Conservation (phyloP, 2,797 vertebrate species). For the Sebastes vulpes region DNA sequence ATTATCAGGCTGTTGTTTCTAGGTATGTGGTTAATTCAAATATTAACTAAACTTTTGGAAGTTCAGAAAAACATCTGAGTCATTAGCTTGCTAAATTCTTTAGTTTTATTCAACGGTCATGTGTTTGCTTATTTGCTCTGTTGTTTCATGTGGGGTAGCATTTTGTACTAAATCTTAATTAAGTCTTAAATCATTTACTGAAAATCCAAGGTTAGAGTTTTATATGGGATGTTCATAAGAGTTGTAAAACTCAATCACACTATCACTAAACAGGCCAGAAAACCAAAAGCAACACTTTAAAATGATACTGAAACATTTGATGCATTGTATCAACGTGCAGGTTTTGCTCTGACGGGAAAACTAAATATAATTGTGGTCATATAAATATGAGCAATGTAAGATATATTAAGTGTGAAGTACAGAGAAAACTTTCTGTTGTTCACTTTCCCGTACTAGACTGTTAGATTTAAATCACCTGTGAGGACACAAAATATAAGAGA, state of each 20-base stretch:
- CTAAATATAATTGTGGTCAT: neutral
- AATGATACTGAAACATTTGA: neutral
- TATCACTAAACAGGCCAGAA: neutral
- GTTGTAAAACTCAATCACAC: neutral
- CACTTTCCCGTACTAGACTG: constrained; percentile 18
- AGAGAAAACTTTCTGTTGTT: constrained; percentile 22
- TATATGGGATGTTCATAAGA: neutral
- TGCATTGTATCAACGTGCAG: neutral
- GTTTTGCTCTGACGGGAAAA: neutral
- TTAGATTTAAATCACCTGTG: constrained; percentile 32
- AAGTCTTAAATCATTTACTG: too few species aligned
- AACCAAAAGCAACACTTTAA: neutral
- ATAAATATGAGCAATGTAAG: neutral
- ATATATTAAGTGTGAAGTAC: neutral
- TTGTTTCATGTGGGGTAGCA: neutral
- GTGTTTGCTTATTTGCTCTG: neutral
- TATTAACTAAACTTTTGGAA: neutral
- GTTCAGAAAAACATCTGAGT: neutral
- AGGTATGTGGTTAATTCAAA: neutral
- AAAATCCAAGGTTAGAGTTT: neutral
- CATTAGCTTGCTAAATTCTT: neutral
- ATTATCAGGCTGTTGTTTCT: neutral
- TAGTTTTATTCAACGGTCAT: neutral
- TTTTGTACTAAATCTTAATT: neutral
- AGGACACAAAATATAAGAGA: constrained; percentile 21